Evolutionary conservation across 2,888 invertebrate genomes (phyloP).

Genomic region (Pteria penguin): DNA sequence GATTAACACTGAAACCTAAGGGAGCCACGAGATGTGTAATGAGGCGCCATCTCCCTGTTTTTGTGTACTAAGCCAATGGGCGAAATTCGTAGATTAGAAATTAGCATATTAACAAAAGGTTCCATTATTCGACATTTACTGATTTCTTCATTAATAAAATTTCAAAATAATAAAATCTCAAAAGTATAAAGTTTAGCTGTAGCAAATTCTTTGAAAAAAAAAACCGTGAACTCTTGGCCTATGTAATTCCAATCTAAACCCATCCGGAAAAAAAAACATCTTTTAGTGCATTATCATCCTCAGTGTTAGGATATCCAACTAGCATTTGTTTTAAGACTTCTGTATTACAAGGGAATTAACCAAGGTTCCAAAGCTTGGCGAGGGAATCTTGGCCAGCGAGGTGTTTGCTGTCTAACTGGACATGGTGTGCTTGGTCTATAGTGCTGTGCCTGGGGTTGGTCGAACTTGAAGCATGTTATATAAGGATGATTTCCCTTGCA

Average conservation of each 20-base stretch:
- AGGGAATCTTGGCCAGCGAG: neutral
- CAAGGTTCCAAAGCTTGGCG: neutral
- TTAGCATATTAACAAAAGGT: too few relatives aligned
- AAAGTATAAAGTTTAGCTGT: neutral
- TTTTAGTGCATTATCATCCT: neutral
- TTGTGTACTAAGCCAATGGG: slow-evolving; percentile 2
- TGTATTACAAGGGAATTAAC: neutral
- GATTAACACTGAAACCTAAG: neutral
- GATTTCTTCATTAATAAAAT: neutral
- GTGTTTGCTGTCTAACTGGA: neutral
- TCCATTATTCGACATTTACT: too few relatives aligned
- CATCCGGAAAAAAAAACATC: slow-evolving; percentile 1
- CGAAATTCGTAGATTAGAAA: neutral
- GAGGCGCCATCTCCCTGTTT: neutral
- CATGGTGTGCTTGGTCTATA: neutral
- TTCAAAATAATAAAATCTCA: too few relatives aligned
- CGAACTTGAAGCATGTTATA: neutral
- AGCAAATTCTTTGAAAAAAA: neutral
- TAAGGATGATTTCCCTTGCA: neutral
- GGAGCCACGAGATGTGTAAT: neutral
- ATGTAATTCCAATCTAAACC: slow-evolving; percentile 4
- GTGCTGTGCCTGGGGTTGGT: neutral
- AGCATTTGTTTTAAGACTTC: too few relatives aligned
- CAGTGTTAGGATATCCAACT: too few relatives aligned
- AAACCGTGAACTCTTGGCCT: slow-evolving; percentile 1